Evolutionary conservation across 2,888 invertebrate genomes (phyloP).

Genomic region (Caradrina clavipalpis): DNA sequence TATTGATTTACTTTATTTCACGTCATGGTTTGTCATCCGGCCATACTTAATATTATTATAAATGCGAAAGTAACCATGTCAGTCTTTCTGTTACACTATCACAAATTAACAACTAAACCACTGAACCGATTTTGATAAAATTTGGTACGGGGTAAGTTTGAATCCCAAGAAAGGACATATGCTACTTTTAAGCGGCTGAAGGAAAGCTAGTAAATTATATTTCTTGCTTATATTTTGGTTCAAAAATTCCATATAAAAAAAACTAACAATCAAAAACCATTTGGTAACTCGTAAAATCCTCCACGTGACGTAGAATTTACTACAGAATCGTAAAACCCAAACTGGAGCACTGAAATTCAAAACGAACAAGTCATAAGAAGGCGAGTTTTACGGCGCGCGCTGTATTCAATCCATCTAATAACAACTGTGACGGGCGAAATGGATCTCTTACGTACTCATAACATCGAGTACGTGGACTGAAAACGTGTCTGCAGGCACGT

Average conservation of each 20-base stretch:
- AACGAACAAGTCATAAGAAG: slow-evolving; percentile 12
- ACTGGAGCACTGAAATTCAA: slow-evolving; percentile 12
- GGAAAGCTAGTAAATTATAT: too few relatives aligned
- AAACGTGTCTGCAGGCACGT: slow-evolving; percentile 70
- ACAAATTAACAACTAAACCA: too few relatives aligned
- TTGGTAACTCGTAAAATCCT: background rate
- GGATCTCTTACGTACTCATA: slow-evolving; percentile 41
- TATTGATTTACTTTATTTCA: too few relatives aligned
- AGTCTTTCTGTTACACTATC: too few relatives aligned
- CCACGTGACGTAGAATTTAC: background rate
- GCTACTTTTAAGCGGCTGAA: too few relatives aligned
- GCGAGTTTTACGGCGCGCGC: slow-evolving; percentile 12
- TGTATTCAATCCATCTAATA: background rate
- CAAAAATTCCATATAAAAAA: background rate
- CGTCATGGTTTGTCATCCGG: too few relatives aligned
- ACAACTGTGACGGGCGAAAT: slow-evolving; percentile 16
- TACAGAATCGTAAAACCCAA: slow-evolving; percentile 19
- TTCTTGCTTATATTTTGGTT: background rate
- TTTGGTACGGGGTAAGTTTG: too few relatives aligned
- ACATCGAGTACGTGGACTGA: slow-evolving; percentile 53
- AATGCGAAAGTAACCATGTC: too few relatives aligned
- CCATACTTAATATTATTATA: too few relatives aligned
- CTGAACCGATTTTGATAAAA: too few relatives aligned
- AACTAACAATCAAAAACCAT: slow-evolving; percentile 4
- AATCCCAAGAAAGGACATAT: too few relatives aligned